Conservation (phyloP, 2,113 vertebrate species). For the Pseudopodoces humilis region DNA sequence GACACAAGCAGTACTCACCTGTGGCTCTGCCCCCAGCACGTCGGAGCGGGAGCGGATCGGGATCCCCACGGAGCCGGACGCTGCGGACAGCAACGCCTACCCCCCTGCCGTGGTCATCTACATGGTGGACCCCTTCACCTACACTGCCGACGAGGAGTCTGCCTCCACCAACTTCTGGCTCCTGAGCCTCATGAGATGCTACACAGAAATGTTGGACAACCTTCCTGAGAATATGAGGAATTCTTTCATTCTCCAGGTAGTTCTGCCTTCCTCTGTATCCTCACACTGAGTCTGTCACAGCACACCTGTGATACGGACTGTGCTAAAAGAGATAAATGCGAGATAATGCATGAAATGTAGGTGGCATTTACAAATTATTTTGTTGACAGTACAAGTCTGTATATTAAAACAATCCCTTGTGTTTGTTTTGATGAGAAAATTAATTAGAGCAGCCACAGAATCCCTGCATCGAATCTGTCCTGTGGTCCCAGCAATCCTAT, state of each 20-base stretch:
- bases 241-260: constrained; percentile 93
- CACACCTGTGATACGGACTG: rapidly evolving
- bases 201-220: constrained; percentile 91
- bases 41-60: constrained; percentile 90
- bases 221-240: constrained; percentile 89
- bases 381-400: neutral
- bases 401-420: neutral
- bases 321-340: neutral
- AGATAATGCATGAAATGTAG: neutral
- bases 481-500: neutral
- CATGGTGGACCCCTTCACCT: constrained; percentile 93
- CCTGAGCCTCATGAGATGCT: constrained; percentile 92
- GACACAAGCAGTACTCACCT: rapidly evolving
- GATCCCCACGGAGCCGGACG: constrained; percentile 88
- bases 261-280: neutral
- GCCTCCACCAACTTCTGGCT: constrained; percentile 89
- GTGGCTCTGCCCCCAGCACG: neutral
- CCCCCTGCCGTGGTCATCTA: constrained; percentile 94
- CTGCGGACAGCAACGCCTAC: constrained; percentile 84
- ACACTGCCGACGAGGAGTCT: constrained; percentile 84
- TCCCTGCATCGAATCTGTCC: neutral
- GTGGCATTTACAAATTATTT: neutral
- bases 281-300: neutral
- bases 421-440: neutral
- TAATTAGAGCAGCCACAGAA: neutral